Evolutionary conservation across 2,797 vertebrate genomes (phyloP), one percentile per base, ranked within the genome.

Genomic region (Danio tinwini): DNA sequence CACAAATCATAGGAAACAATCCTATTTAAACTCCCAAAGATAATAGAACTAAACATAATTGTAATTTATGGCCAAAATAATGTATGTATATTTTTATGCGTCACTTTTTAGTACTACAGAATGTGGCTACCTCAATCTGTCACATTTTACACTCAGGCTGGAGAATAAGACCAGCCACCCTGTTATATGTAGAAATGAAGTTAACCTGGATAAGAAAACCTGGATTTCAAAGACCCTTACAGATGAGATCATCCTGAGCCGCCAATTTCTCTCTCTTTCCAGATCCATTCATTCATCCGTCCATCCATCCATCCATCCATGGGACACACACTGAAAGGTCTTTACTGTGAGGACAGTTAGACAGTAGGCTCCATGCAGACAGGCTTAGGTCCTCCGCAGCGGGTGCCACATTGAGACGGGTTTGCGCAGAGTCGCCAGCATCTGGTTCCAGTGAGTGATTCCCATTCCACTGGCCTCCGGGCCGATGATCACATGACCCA

Each of bases 321-420:
- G 37, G n/a, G 11, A 56, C 44, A 59, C 9, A 82, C 56, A 68
- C 50, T 83, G 17, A 56, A 58, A 52, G 19, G 52, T 89, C 85
- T 67, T 86, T 87, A 82, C 83, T 76, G 59, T 84, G 21, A 73
- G 62, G 78, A 89, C 84, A 87, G 76, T 78, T 85, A 88, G 83
- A 86, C 83, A 82, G 85, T 81, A 88, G 90, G 89, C 89, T 89
- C 90, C 91, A 91, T 91, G 92, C 92, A 91, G 81, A 58, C 52
- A n/a, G 59, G 19, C 67, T 7, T 17, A 42, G 40, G 50, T 45
- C 90, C 94, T 90, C 84, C 95, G 95, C 39, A 99, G 92, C 0
- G 95, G 93, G 88, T 99, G 98, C 98, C 98, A 99, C 98, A 99
- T 99, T 86, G 98, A 98, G 84, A 99, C 96, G 0, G 98, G 98